Evolutionary conservation across 2,113 vertebrate genomes (phyloP), one percentile per base, ranked within the genome.

Genomic region (Prunella fulvescens): DNA sequence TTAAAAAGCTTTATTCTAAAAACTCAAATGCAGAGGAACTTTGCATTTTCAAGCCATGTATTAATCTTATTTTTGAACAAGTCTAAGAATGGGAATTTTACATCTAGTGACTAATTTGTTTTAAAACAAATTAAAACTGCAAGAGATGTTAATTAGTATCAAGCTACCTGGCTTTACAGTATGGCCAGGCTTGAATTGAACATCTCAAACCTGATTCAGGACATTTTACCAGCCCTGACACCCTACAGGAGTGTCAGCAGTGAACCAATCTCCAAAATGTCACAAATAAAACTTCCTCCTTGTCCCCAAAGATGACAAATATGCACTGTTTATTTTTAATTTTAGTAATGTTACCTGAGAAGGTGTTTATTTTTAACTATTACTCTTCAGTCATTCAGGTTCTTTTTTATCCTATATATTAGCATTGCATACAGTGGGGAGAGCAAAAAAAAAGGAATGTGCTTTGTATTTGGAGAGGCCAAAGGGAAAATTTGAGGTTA

Each of bases 221-320:
- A 37, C 9, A 37, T 37, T 37, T 37, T 37, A 37, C 37, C 37
- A 37, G 37, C 37, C 37, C 37, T 37, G 35, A 66, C 47, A 50
- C 3, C 1, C 0, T 2, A 13, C 5, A 14, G 14, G 10, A 71
- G 3, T 3, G 4, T 6, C 56, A 87, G 44, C 57, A 76, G 45
- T 2, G 29, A 42, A 24, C 14, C 4, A 79, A 4, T 28, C 40
- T 79, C 51, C 47, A 37, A 3, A 51, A 40, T 44, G 19, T 13
- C 65, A 76, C 19, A 87, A 61, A 69, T 4, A 56, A 0, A 2
- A 8, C 19, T 9, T 44, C 67, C 42, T 60, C 35, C 35, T 58
- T 48, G 45, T 47, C 26, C 24, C 24, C n/a, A 37, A 37, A 57
- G 19, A 22, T 1, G 17, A 64, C 23, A 47, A 31, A 24, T 3